phyloP scores from a whole-genome alignment of 2,797 vertebrate genomes.

The Tapera naevia region DNA sequence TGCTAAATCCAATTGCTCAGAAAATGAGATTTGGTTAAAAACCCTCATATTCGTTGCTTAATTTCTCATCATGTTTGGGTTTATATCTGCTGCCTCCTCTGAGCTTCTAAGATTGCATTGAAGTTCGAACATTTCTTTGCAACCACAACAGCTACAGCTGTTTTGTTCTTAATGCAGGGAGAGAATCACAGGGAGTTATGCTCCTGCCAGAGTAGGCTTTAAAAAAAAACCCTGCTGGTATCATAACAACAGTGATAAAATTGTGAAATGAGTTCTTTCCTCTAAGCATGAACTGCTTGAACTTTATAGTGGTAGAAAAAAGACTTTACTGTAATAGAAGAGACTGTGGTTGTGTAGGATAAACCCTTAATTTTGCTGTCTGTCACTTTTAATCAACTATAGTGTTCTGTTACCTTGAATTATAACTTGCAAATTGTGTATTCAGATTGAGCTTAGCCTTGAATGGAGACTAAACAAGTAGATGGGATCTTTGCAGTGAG shows the following conservation, averaged over 20 bases:
- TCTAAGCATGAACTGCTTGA: constrained; percentile 12
- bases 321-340: not conserved
- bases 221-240: constrained; percentile 49
- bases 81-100: constrained; percentile 11
- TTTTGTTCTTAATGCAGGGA: constrained; percentile 40
- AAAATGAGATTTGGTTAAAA: constrained; percentile 40
- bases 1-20: constrained; percentile 3
- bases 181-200: constrained; percentile 5
- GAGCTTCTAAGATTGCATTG: not conserved
- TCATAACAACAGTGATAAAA: constrained; percentile 56
- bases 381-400: not conserved
- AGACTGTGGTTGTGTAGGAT: not conserved
- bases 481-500: not conserved
- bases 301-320: not conserved
- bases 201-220: constrained; percentile 44
- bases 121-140: constrained; percentile 23
- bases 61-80: constrained; percentile 47
- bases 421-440: not conserved
- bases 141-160: constrained; percentile 2
- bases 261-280: constrained; percentile 45
- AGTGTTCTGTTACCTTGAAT: not conserved
- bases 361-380: constrained; percentile 15
- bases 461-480: not conserved
- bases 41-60: constrained; percentile 49
- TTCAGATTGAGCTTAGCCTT: not conserved